These are phyloP conservation scores for Varroa destructor DNA, from an alignment of 1,140 invertebrate genomes.

Conservation along the genomic window DNA sequence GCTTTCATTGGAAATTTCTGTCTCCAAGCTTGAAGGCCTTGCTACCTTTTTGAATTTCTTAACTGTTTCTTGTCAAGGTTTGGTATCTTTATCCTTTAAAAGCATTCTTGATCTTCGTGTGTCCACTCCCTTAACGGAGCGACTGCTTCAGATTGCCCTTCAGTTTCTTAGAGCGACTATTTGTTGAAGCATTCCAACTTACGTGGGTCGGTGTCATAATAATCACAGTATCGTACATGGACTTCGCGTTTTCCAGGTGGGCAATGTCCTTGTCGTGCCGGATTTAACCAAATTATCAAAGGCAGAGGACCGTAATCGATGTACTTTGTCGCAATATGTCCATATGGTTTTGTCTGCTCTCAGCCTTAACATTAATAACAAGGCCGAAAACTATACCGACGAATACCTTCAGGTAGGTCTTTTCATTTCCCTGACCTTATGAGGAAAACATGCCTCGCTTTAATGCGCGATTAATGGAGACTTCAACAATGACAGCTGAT, in stretches of 20 bases:
- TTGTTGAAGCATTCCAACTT: background rate
- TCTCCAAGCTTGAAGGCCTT: too few species aligned
- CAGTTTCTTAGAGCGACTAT: constrained; percentile 12
- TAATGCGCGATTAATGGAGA: too few species aligned
- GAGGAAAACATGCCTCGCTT: too few species aligned
- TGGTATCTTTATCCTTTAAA: too few species aligned
- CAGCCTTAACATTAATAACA: constrained; percentile 64
- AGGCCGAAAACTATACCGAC: constrained; percentile 61
- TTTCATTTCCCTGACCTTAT: background rate
- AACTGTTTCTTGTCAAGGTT: too few species aligned
- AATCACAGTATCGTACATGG: background rate
- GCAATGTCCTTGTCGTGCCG: constrained; percentile 13
- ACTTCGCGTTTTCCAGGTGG: background rate
- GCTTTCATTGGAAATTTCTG: too few species aligned
- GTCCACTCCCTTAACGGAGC: too few species aligned
- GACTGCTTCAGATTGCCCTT: background rate
- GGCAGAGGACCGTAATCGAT: constrained; percentile 17
- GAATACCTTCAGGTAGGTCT: constrained; percentile 49
- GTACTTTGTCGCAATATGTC: constrained; percentile 25
- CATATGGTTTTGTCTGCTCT: constrained; percentile 61
- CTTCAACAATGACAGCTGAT: too few species aligned
- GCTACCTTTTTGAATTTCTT: too few species aligned
- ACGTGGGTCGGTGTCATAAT: background rate
- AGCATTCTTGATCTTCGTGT: too few species aligned
- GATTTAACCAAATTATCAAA: constrained; percentile 24